phyloP scores from a whole-genome alignment of 2,113 vertebrate genomes.

The Crocuta crocuta region DNA sequence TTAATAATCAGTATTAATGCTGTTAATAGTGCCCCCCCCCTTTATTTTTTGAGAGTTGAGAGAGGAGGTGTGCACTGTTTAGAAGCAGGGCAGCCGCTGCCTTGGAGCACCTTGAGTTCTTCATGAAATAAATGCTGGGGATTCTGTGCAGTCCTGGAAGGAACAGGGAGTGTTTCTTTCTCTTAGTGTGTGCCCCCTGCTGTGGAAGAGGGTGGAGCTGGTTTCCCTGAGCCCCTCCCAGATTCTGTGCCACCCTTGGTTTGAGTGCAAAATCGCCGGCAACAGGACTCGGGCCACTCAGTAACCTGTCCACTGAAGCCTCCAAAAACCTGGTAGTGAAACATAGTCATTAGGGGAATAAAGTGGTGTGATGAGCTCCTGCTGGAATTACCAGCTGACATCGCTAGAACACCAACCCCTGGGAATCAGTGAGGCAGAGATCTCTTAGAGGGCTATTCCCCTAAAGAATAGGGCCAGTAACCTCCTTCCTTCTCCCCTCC shows the following conservation, averaged over 20 bases:
- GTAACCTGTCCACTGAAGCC: neutral
- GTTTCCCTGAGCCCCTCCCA: neutral
- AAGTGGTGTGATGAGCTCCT: neutral
- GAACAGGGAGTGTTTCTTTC: neutral
- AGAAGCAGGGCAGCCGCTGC: neutral
- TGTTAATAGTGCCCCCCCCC: too few species aligned
- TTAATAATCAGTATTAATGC: neutral
- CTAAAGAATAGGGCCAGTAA: neutral
- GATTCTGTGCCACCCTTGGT: neutral
- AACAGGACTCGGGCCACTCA: neutral
- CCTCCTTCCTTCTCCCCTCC: neutral
- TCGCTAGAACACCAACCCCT: neutral
- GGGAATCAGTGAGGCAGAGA: neutral
- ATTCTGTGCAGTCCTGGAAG: neutral
- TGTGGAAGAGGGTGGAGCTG: neutral
- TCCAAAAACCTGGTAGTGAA: neutral
- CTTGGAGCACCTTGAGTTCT: neutral
- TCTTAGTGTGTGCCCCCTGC: neutral
- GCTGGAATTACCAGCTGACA: neutral
- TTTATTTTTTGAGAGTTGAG: neutral
- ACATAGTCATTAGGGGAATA: neutral
- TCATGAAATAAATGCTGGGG: neutral
- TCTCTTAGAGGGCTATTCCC: neutral
- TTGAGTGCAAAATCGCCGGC: neutral
- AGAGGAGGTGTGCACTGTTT: neutral